Conservation (phyloP, 2,888 invertebrate genomes). For the Ochlodes sylvanus region DNA sequence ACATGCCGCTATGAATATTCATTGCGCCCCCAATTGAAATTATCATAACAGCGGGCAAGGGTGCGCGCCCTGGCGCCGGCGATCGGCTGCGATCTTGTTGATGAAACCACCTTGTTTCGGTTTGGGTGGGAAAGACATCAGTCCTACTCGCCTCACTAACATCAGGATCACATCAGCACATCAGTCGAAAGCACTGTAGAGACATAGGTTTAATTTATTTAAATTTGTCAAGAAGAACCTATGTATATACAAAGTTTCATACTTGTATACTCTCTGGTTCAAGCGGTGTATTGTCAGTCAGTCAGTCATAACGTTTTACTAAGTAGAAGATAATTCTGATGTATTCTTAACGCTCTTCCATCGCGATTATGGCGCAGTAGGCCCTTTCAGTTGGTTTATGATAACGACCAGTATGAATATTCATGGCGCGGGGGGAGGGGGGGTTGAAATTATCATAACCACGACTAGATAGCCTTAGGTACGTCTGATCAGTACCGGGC, state of each 20-base stretch:
- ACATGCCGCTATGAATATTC: conserved; percentile 53
- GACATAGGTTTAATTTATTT: no score
- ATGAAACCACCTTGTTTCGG: no score
- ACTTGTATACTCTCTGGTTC: no score
- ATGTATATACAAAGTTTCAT: no score
- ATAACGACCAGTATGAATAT: conserved; percentile 52
- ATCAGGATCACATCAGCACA: no score
- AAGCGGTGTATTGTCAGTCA: no score
- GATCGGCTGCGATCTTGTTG: no score
- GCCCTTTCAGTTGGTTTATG: conserved; percentile 47
- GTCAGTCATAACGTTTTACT: no score
- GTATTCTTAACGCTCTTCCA: conserved; percentile 11
- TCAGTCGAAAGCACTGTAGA: no score
- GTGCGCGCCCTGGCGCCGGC: neutral
- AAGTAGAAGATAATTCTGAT: neutral
- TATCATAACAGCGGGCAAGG: conserved; percentile 35
- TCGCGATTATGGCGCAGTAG: conserved; percentile 15
- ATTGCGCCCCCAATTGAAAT: conserved; percentile 44
- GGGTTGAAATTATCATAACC: conserved; percentile 44
- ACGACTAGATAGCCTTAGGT: conserved; percentile 10
- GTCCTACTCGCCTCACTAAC: no score
- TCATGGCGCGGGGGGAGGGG: conserved; percentile 42
- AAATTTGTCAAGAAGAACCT: no score
- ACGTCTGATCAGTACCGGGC: conserved; percentile 10
- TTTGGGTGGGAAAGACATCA: no score